Conservation (phyloP, 64 coral and sea anemone species). For the Montipora efflorescens region DNA sequence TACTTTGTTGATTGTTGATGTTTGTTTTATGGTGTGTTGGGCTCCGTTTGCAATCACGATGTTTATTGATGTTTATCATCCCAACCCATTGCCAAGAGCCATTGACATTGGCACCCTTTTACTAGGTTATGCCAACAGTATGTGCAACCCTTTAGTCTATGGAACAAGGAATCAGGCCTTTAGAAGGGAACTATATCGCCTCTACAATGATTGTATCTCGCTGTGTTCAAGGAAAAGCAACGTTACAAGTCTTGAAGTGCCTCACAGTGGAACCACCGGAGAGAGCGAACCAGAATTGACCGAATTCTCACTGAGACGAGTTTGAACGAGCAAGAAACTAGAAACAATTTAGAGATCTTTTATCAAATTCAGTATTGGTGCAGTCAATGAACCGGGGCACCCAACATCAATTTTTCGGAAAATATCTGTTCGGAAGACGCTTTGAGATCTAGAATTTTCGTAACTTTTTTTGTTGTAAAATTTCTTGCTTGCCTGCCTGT, state of each 20-base stretch:
- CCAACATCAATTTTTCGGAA: too few species aligned
- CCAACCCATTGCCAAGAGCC: neutral
- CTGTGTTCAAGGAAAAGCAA: neutral
- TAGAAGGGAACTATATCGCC: slow-evolving; percentile 1
- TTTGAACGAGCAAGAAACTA: too few species aligned
- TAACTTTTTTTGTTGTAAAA: too few species aligned
- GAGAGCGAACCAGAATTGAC: neutral
- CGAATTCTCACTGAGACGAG: neutral
- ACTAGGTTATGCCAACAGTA: slow-evolving; percentile 59
- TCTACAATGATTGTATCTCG: neutral
- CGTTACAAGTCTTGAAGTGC: neutral
- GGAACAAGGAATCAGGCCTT: slow-evolving; percentile 49
- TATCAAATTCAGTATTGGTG: too few species aligned
- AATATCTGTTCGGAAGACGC: too few species aligned
- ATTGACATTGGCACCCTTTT: slow-evolving; percentile 61
- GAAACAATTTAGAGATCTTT: too few species aligned
- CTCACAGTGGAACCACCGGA: neutral
- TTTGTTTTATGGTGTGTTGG: slow-evolving; percentile 50
- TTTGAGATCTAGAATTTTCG: too few species aligned
- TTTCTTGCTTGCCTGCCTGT: too few species aligned
- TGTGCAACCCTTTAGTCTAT: slow-evolving; percentile 67
- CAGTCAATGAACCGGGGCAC: too few species aligned
- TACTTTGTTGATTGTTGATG: slow-evolving; percentile 60
- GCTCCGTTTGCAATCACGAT: slow-evolving; percentile 59
- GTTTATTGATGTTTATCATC: slow-evolving; percentile 58